phyloP scores from a whole-genome alignment of 2,888 invertebrate species.

The Agrotis clavis region DNA sequence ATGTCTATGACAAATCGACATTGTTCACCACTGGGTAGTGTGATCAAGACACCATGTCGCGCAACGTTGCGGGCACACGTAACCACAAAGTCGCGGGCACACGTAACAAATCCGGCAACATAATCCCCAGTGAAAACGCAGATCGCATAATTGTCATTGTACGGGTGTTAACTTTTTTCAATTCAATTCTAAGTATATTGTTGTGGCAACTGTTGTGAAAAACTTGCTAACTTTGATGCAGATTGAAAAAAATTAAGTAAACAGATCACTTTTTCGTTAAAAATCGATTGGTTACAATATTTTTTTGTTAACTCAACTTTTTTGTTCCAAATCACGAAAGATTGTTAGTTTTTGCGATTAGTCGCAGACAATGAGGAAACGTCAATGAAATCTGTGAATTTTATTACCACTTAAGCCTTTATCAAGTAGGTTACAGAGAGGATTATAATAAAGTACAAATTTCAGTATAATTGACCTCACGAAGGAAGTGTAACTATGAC shows the following conservation, averaged over 20 bases:
- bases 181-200: background rate
- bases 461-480: background rate
- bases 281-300: slow-evolving; percentile 25
- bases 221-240: background rate
- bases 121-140: too few species aligned
- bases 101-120: too few species aligned
- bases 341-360: slow-evolving; percentile 27
- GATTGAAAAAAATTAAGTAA: slow-evolving; percentile 24
- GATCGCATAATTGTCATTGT: background rate
- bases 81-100: too few species aligned
- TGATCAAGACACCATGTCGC: too few species aligned
- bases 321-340: slow-evolving; percentile 31
- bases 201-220: slow-evolving; percentile 19
- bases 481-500: too few species aligned
- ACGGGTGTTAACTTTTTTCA: background rate
- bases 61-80: too few species aligned
- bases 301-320: slow-evolving; percentile 41
- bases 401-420: slow-evolving; percentile 18
- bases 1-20: too few species aligned
- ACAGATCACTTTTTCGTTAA: slow-evolving; percentile 21
- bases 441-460: background rate
- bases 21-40: too few species aligned
- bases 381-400: background rate
- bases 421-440: slow-evolving; percentile 1
- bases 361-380: slow-evolving; percentile 28